Evolutionary conservation across 2,113 vertebrate genomes (phyloP).

Genomic region (Engystomops pustulosus): DNA sequence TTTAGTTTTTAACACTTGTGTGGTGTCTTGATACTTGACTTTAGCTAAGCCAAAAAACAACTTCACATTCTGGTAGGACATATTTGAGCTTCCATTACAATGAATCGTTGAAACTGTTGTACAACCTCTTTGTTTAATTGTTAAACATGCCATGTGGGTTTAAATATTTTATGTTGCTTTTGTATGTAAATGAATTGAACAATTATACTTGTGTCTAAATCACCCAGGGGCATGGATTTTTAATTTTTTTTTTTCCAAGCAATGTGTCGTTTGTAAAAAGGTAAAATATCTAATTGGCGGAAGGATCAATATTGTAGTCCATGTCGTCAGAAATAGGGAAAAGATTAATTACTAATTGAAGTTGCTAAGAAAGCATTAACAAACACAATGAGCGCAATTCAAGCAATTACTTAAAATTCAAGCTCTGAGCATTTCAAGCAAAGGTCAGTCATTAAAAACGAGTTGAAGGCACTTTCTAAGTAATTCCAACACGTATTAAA

Average conservation of each 20-base stretch:
- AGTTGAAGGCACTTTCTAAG: not conserved
- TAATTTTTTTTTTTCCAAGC: slow-evolving; percentile 16
- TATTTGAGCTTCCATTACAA: not conserved
- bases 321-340: slow-evolving; percentile 59
- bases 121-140: not conserved
- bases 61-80: not conserved
- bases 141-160: not conserved
- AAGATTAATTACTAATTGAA: slow-evolving; percentile 64
- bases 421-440: slow-evolving; percentile 24
- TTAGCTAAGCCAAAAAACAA: slow-evolving; percentile 22
- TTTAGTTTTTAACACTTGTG: too few relatives aligned
- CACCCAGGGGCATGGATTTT: slow-evolving; percentile 20
- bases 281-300: slow-evolving; percentile 61
- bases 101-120: not conserved
- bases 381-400: slow-evolving; percentile 31
- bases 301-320: slow-evolving; percentile 63
- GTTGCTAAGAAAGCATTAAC: slow-evolving; percentile 57
- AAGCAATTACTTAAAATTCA: slow-evolving; percentile 63
- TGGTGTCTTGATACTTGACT: too few relatives aligned
- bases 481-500: not conserved
- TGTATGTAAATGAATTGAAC: not conserved
- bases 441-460: slow-evolving; percentile 20
- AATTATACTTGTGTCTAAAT: not conserved
- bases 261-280: slow-evolving; percentile 56
- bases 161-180: slow-evolving; percentile 27